Conservation (phyloP, 2,797 vertebrate species). For the Geotrypetes seraphini region DNA sequence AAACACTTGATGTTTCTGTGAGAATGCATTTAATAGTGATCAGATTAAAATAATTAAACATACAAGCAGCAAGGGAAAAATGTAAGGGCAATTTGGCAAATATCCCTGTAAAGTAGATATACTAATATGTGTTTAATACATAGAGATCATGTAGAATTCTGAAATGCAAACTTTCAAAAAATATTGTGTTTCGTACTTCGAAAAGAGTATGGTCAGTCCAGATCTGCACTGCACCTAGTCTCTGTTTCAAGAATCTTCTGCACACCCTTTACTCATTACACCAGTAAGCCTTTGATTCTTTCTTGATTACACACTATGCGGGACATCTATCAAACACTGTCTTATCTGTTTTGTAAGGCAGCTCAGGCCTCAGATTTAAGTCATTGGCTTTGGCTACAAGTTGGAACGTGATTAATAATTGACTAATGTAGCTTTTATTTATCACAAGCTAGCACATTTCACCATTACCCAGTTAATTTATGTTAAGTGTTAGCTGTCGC, state of each 20-base stretch:
- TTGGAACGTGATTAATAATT: conserved; percentile 77
- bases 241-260: conserved; percentile 57
- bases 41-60: conserved; percentile 45
- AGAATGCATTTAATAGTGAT: conserved; percentile 47
- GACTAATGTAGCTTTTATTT: conserved; percentile 76
- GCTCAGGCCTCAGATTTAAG: conserved; percentile 68
- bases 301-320: conserved; percentile 56
- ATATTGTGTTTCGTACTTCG: conserved; percentile 36
- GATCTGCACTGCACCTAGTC: conserved; percentile 33
- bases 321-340: conserved; percentile 60
- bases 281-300: conserved; percentile 54
- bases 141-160: too few species aligned
- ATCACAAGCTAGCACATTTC: conserved; percentile 69
- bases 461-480: conserved; percentile 68
- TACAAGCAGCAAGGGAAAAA: conserved; percentile 27
- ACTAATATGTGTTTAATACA: too few species aligned
- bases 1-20: conserved; percentile 42
- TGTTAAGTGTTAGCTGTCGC: conserved; percentile 71
- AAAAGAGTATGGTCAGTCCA: conserved; percentile 41
- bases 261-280: conserved; percentile 39
- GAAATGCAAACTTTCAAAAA: conserved; percentile 1
- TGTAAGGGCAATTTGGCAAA: too few species aligned
- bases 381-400: conserved; percentile 69
- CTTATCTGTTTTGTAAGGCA: conserved; percentile 71
- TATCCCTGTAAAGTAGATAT: too few species aligned